Evolutionary conservation across 2,113 vertebrate genomes (phyloP).

Genomic region (Anhinga rufa): DNA sequence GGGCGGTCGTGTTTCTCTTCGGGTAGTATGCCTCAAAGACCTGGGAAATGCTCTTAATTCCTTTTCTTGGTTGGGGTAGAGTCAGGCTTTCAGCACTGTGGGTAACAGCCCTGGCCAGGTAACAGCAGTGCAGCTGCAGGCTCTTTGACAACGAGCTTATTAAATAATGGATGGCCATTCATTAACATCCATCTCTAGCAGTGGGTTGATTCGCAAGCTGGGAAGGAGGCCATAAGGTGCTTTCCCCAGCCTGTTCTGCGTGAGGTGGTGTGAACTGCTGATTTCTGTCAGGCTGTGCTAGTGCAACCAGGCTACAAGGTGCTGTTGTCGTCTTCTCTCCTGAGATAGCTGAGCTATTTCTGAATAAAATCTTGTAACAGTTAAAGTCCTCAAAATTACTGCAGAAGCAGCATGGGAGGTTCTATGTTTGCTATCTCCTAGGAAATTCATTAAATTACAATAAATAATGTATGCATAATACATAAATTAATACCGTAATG

Average conservation of each 20-base stretch:
- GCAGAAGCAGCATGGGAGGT: background rate
- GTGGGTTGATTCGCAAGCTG: background rate
- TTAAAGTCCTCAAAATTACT: background rate
- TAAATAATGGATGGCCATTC: slow-evolving; percentile 32
- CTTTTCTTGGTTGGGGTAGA: background rate
- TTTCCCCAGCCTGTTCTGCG: background rate
- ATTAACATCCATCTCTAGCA: background rate
- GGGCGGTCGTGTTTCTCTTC: accelerated
- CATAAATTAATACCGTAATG: slow-evolving; percentile 10
- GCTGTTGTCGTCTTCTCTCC: background rate
- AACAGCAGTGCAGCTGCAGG: background rate
- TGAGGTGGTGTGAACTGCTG: background rate
- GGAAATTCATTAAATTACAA: slow-evolving; percentile 21
- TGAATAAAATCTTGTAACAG: background rate
- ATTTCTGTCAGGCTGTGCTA: background rate
- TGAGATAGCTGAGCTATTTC: background rate
- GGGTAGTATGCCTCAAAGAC: accelerated
- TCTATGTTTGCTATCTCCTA: background rate
- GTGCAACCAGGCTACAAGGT: background rate
- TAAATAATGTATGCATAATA: slow-evolving; percentile 40
- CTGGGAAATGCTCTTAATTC: background rate
- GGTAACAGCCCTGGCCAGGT: background rate
- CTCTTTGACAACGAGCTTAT: background rate
- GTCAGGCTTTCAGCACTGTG: background rate
- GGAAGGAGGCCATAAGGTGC: background rate